These are phyloP conservation scores for Danio kyathit DNA, from an alignment of 2,797 vertebrate genomes.

Conservation along the genomic window DNA sequence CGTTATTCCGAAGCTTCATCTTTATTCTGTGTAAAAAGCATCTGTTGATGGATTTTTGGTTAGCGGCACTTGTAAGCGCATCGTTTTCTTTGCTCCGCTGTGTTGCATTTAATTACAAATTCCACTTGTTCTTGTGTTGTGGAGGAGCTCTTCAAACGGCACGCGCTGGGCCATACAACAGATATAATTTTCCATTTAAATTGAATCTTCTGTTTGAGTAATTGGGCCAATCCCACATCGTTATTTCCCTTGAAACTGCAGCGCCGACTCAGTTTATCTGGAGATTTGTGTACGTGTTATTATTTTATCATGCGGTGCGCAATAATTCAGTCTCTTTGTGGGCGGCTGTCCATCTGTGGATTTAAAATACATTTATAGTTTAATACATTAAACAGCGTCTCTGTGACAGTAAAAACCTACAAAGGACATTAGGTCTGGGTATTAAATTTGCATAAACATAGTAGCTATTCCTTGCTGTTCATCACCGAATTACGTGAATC, in stretches of 20 bases:
- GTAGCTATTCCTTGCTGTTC: no score
- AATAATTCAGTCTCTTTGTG: conserved; percentile 13
- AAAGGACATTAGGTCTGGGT: no score
- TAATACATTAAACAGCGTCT: no score
- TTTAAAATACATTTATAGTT: no score
- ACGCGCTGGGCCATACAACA: conserved; percentile 4
- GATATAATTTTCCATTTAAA: conserved; percentile 45
- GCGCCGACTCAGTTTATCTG: background rate
- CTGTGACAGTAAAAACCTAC: no score
- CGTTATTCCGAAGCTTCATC: conserved; percentile 14
- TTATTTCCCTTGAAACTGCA: conserved; percentile 32
- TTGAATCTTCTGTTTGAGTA: conserved; percentile 44
- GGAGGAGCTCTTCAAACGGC: background rate
- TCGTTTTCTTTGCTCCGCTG: background rate
- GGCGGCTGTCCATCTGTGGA: conserved; percentile 6
- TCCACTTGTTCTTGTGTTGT: conserved; percentile 4
- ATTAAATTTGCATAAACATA: no score
- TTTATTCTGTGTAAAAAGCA: background rate
- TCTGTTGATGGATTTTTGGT: conserved; percentile 31
- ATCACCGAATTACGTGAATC: no score
- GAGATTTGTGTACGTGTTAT: conserved; percentile 20
- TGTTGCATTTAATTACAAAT: conserved; percentile 33
- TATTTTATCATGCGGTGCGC: conserved; percentile 22
- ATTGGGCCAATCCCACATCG: conserved; percentile 29
- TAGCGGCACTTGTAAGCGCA: conserved; percentile 8